Base-by-base conservation (phyloP, 2,888 invertebrate species). In the Brenthis hecate region DNA sequence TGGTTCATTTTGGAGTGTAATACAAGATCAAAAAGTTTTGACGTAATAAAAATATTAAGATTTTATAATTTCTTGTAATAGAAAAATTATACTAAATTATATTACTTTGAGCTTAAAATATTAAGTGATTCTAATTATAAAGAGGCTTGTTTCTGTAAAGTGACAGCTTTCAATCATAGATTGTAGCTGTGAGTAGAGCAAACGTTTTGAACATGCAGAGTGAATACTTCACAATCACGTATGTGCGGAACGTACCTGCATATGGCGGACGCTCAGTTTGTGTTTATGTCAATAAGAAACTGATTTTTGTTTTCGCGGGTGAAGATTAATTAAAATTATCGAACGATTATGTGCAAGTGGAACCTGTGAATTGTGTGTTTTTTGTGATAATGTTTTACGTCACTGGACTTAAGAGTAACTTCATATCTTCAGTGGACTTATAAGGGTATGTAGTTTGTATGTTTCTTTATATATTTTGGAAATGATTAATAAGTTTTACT, bases 271-370 rank as follows among this genome's bases (percentile, higher is more conserved):
- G 88, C 86, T 88, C 88, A 88, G 92, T 92, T 91, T 92, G 92
- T 92, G 92, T 92, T 92, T 92, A 92, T 92, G 92, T 92, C 92
- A 92, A 92, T 92, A 92, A 87, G 85, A 85, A 87, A 87, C 89
- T 90, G 89, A 91, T 89, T 91, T 89, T 86, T 84, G 86, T 90
- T 91, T 91, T 85, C 91, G 92, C 92, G 92, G 92, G 92, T 91
- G 92, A 91, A 88, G 87, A 88, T 85, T 86, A 85, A 82, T 83
- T 83, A 84, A 83, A 85, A 85, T 85, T 80, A 81, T 82, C 81
- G 81, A 85, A 86, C 82, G 78, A 86, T 82, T 80, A 88, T 88
- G 89, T 91, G 88, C 77, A 83, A 82, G 90, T 91, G 89, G 81
- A 86, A 84, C 77, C 82, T 86, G 89, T 90, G 88, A 84, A 85